Evolutionary conservation across 2,797 vertebrate genomes (phyloP).

Genomic region (Myotis vivesi): DNA sequence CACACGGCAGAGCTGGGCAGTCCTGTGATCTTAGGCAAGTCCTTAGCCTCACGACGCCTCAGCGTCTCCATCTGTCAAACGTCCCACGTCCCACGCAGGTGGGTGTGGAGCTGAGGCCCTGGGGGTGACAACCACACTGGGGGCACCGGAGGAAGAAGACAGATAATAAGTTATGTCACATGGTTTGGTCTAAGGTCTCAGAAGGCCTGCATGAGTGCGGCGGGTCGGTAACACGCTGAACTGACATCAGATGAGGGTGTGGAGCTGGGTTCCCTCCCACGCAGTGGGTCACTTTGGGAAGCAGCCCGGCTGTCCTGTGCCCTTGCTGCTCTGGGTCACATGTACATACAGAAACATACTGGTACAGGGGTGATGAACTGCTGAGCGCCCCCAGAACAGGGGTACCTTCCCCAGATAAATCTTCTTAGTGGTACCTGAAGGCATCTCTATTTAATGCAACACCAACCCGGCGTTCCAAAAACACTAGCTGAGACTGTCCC

Average conservation of each 20-base stretch:
- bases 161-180: no score
- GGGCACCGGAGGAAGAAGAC: background rate
- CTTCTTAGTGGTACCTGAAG: background rate
- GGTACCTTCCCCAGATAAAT: background rate
- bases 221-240: background rate
- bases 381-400: background rate
- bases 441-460: background rate
- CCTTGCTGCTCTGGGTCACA: background rate
- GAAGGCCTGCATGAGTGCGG: background rate
- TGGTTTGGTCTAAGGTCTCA: background rate
- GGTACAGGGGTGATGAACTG: no score
- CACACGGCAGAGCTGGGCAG: accelerated
- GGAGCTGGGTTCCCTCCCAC: background rate
- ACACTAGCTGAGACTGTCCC: background rate
- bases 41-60: background rate
- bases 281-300: background rate
- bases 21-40: background rate
- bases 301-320: background rate
- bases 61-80: background rate
- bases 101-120: background rate
- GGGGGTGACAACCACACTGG: accelerated
- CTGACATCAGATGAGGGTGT: background rate
- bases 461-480: background rate
- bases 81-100: background rate
- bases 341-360: background rate